Evolutionary conservation across 2,113 vertebrate species (phyloP).

Genomic region (Emydura subglobosa): DNA sequence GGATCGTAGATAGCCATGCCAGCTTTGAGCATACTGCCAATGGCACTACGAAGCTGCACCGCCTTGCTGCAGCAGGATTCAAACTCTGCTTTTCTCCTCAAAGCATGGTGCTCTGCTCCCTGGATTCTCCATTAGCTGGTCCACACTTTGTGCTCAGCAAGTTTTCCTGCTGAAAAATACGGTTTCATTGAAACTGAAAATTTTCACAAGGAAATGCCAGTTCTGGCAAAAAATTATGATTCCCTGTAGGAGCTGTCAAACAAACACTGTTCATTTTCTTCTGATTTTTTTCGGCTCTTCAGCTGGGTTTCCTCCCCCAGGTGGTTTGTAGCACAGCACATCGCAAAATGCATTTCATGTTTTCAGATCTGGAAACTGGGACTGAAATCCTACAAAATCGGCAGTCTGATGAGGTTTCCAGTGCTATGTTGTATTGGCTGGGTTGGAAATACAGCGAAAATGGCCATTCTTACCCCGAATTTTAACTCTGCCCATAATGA

Average conservation of each 20-base stretch:
- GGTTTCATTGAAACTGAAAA: background rate
- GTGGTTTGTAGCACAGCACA: background rate
- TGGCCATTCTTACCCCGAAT: background rate
- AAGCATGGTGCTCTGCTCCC: background rate
- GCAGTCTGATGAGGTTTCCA: background rate
- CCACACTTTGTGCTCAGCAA: background rate
- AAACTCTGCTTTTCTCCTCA: background rate
- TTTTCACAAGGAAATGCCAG: background rate
- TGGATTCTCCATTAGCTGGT: background rate
- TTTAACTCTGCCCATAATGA: background rate
- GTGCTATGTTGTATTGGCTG: accelerated
- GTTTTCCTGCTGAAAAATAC: background rate
- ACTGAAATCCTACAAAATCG: background rate
- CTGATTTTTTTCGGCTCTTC: background rate
- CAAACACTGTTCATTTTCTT: background rate
- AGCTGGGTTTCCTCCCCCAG: background rate
- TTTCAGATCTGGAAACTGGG: background rate
- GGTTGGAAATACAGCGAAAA: background rate
- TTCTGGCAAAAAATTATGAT: background rate
- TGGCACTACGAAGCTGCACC: background rate
- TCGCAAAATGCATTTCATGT: background rate
- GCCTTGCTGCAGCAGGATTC: background rate
- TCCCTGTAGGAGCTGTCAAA: background rate
- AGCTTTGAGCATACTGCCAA: background rate
- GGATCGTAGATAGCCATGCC: background rate